Evolutionary conservation across 2,797 vertebrate species (phyloP), one percentile per base, ranked within the genome.

Genomic region (Diplodus puntazzo): DNA sequence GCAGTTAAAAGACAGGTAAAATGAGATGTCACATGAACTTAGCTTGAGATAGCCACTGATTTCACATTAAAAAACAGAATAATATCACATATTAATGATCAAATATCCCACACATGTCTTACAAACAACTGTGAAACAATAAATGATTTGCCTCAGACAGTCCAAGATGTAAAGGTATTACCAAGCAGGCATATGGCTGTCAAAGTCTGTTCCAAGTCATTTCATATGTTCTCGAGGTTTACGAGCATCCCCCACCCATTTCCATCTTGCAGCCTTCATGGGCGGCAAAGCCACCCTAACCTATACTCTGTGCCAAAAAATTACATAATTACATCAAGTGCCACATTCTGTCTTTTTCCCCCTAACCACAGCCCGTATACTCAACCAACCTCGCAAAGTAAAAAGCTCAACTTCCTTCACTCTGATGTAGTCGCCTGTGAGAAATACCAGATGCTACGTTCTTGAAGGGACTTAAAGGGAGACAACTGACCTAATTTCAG

Each of bases 231-330:
- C 84, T 84, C 48, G 42, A 65, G 27, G 53, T 92, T 93, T 91
- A 92, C 87, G 83, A 89, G 88, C 80, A 69, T 73, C 69, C 81
- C 84, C 81, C 77, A 79, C 74, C 84, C 88, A 87, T 85, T 86
- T 91, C 85, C 82, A 84, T 66, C 81, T 80, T 61, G 67, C 72
- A 49, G 77, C 62, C 75, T 89, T 86, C 79, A 90, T 78, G 67
- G 81, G 86, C 84, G 48, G 81, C 57, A 88, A 87, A 91, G 75
- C 77, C 70, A 75, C 66, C 53, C 64, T 30, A 74, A 80, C 71
- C 65, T 62, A 46, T 21, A 65, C 70, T 43, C 23, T 75, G 79
- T 75, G 79, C 89, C 83, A 87, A 83, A 43, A 10, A 87, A 87
- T 79, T 72, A 82, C 68, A 89, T 85, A 87, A 87, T 79, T 73